Conservation (phyloP, 2,888 invertebrate genomes). For the Meiosimyza platycephala region DNA sequence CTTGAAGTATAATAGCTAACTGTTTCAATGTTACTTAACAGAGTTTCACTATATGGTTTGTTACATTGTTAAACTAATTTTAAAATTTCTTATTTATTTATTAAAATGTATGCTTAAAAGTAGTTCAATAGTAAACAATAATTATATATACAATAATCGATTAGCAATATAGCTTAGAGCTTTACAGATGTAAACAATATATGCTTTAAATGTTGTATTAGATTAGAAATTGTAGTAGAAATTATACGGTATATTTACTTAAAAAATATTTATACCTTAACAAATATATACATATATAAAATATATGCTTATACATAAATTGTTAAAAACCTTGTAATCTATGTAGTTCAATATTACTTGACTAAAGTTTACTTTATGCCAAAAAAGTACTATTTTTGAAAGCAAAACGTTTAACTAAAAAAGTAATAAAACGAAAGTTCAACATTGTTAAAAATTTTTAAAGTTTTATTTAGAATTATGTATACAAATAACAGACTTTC, state of each 20-base stretch:
- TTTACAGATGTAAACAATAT: constrained; percentile 23
- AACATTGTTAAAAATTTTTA: constrained; percentile 19
- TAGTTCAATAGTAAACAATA: neutral
- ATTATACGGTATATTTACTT: neutral
- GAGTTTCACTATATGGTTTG: no score
- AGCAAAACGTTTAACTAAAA: neutral
- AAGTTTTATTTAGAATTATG: neutral
- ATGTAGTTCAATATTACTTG: constrained; percentile 1
- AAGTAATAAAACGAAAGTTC: constrained; percentile 4
- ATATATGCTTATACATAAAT: neutral
- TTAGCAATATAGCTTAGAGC: constrained; percentile 26
- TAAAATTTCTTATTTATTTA: neutral
- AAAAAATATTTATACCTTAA: no score
- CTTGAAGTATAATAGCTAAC: no score
- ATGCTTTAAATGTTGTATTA: constrained; percentile 22
- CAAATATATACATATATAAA: neutral
- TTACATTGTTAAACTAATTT: neutral
- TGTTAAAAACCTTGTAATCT: neutral
- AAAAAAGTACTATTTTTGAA: constrained; percentile 15
- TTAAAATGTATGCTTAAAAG: no score
- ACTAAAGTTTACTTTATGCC: constrained; percentile 15
- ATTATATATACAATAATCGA: constrained; percentile 27
- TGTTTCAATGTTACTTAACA: no score
- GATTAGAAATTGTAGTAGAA: neutral
- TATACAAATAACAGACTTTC: neutral